phyloP scores from a whole-genome alignment of 2,797 vertebrate genomes.

The Pachyuromys duprasi region DNA sequence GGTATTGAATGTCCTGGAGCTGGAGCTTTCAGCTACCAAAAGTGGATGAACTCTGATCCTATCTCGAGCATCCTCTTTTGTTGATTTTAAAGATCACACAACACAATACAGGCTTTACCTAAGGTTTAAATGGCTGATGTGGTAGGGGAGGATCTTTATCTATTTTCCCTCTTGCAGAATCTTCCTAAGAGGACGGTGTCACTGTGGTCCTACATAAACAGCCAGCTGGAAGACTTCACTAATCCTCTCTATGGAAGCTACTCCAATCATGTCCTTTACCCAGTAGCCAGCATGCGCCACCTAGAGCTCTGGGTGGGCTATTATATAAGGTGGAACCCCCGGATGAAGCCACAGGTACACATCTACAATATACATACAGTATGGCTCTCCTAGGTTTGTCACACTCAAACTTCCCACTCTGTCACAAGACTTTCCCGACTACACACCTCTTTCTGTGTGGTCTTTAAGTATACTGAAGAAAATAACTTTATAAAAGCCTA shows the following conservation, averaged over 20 bases:
- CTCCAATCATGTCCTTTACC: conserved; percentile 96
- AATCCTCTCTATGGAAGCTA: conserved; percentile 97
- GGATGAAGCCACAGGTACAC: conserved; percentile 96
- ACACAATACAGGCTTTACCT: conserved; percentile 13
- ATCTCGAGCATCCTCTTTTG: neutral
- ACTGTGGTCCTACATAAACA: conserved; percentile 98
- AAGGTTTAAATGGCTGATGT: neutral
- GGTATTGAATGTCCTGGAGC: neutral
- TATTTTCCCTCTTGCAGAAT: conserved; percentile 88
- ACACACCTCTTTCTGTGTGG: neutral
- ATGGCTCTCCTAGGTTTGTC: neutral
- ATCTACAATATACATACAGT: neutral
- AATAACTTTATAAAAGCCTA: conserved; percentile 4
- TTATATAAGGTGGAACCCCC: conserved; percentile 98
- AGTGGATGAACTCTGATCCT: neutral
- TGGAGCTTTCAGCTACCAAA: neutral
- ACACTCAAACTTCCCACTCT: neutral
- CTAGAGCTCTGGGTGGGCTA: conserved; percentile 98
- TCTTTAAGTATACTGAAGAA: neutral
- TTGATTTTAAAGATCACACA: conserved; percentile 4
- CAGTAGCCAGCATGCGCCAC: conserved; percentile 97
- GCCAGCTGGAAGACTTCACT: conserved; percentile 96
- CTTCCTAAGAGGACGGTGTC: conserved; percentile 95
- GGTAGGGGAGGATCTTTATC: conserved; percentile 65
- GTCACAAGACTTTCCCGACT: neutral